Percentiles rank a stretch among this genome's conserved stretches.
Evolutionary conservation across 2,888 invertebrate genomes (phyloP).

Genomic region (Oeneis ivallda): DNA sequence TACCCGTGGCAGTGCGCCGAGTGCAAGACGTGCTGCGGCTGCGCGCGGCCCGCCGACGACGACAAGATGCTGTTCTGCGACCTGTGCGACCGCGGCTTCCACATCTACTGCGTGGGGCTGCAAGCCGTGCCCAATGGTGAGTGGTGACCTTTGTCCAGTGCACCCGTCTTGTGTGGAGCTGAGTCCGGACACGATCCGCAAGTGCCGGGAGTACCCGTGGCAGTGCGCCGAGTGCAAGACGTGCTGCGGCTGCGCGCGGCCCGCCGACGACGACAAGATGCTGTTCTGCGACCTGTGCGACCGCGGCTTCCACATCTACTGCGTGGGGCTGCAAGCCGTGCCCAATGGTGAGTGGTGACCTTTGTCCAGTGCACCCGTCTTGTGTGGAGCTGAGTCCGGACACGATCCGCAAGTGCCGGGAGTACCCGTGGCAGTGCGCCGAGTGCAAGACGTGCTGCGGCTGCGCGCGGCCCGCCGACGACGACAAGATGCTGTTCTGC

Average conservation of each 20-base stretch:
- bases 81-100: conserved; percentile 96
- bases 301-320: conserved; percentile 95
- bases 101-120: conserved; percentile 94
- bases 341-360: conserved; percentile 85
- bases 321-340: conserved; percentile 90
- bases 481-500: conserved; percentile 96
- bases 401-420: conserved; percentile 91
- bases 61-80: conserved; percentile 97
- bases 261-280: conserved; percentile 94
- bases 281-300: conserved; percentile 97
- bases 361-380: no score
- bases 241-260: conserved; percentile 91
- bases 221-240: conserved; percentile 96
- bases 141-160: no score
- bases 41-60: conserved; percentile 90
- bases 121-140: conserved; percentile 88
- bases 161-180: no score
- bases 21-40: conserved; percentile 94
- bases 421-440: conserved; percentile 96
- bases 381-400: no score
- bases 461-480: conserved; percentile 90
- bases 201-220: conserved; percentile 94
- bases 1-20: conserved; percentile 94
- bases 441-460: conserved; percentile 95
- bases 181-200: conserved; percentile 92